phyloP scores from a whole-genome alignment of 2,888 invertebrate species.

The Drosophila vallismaia region DNA sequence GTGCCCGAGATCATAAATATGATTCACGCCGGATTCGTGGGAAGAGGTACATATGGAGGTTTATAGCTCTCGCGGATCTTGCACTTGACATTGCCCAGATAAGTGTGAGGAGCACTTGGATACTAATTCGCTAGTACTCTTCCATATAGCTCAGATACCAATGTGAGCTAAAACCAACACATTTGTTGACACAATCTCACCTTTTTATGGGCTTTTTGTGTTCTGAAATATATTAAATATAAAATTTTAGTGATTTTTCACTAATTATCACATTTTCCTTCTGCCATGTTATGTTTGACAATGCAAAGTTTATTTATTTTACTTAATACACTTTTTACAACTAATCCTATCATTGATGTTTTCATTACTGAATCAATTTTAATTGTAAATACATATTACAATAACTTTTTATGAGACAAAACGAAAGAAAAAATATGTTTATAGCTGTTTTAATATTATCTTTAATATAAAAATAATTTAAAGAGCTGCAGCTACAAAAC shows the following conservation, averaged over 20 bases:
- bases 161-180: slow-evolving; percentile 2
- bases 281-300: too few relatives aligned
- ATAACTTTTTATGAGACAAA: not conserved
- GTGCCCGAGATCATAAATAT: slow-evolving; percentile 15
- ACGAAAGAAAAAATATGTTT: not conserved
- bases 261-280: not conserved
- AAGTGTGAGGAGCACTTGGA: not conserved
- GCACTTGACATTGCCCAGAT: slow-evolving; percentile 39
- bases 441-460: not conserved
- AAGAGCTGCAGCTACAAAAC: not conserved
- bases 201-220: not conserved
- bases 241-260: not conserved
- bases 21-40: slow-evolving; percentile 15
- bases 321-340: not conserved
- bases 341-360: not conserved
- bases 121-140: not conserved
- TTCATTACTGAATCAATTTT: not conserved
- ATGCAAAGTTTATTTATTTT: not conserved
- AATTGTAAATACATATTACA: not conserved
- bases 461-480: not conserved
- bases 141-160: slow-evolving; percentile 2
- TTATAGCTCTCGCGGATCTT: slow-evolving; percentile 28
- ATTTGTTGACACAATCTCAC: slow-evolving; percentile 14
- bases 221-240: too few relatives aligned
- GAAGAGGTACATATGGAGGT: slow-evolving; percentile 4